Conservation (phyloP, 2,113 vertebrate species). For the Thinocorus orbignyianus region DNA sequence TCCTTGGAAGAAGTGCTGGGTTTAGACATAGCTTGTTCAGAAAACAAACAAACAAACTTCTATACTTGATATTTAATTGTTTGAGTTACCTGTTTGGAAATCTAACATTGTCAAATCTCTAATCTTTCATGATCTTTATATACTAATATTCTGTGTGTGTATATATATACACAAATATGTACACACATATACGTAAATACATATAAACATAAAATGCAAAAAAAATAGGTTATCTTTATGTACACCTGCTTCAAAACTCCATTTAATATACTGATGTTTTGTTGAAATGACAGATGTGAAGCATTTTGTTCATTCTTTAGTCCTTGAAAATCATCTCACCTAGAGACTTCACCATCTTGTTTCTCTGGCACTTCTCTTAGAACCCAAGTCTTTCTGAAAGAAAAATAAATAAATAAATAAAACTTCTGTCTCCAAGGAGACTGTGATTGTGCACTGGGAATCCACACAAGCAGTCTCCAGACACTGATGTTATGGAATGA, state of each 20-base stretch:
- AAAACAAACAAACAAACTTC: not conserved
- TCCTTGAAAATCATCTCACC: not conserved
- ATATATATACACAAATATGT: accelerated
- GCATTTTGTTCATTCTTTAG: not conserved
- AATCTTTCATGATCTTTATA: not conserved
- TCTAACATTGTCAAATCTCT: not conserved
- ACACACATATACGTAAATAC: accelerated
- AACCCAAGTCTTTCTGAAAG: not conserved
- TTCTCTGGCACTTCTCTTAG: not conserved
- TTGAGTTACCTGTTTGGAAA: not conserved
- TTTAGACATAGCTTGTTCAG: not conserved
- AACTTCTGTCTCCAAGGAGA: constrained; percentile 19
- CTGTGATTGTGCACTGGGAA: not conserved
- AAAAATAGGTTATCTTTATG: not conserved
- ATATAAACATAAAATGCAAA: not conserved
- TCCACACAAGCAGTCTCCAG: not conserved
- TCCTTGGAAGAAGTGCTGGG: not conserved
- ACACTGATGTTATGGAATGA: not conserved
- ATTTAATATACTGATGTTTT: not conserved
- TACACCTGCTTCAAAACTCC: not conserved
- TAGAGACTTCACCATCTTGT: not conserved
- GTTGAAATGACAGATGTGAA: not conserved
- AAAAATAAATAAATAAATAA: not conserved
- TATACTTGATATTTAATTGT: not conserved
- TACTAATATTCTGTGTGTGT: too few species aligned